Conservation (phyloP, 2,888 invertebrate genomes). For the Stratiomys singularior region DNA sequence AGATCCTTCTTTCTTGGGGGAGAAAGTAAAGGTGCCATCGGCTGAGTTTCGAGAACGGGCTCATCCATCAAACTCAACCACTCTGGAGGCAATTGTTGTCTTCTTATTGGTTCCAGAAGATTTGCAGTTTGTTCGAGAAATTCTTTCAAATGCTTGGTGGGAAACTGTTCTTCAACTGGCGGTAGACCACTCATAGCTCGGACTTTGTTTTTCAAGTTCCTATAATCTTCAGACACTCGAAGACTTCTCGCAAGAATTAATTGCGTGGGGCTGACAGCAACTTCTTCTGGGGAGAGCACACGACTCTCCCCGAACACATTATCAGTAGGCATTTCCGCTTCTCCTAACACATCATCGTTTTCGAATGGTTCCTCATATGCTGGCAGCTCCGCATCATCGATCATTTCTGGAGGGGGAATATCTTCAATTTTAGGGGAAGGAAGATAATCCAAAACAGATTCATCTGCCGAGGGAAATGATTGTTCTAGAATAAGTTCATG, state of each 20-base stretch:
- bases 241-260: conserved; percentile 35
- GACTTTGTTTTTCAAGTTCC: conserved; percentile 8
- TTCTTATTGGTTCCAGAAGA: conserved; percentile 15
- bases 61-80: conserved; percentile 8
- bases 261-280: background rate
- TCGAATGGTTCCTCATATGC: background rate
- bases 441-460: background rate
- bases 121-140: background rate
- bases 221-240: background rate
- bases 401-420: background rate
- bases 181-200: conserved; percentile 5
- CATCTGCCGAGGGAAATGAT: conserved; percentile 2
- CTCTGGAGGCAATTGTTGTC: background rate
- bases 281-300: background rate
- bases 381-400: background rate
- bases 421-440: background rate
- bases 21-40: background rate
- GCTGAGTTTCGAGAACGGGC: background rate
- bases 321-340: background rate
- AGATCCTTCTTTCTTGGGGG: conserved; percentile 19
- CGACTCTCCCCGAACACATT: conserved; percentile 15
- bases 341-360: background rate
- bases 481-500: conserved; percentile 11
- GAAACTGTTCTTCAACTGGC: background rate
- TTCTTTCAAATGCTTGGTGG: background rate